Evolutionary conservation across 2,888 invertebrate species (phyloP).

Genomic region (Eristalinus aeneus): DNA sequence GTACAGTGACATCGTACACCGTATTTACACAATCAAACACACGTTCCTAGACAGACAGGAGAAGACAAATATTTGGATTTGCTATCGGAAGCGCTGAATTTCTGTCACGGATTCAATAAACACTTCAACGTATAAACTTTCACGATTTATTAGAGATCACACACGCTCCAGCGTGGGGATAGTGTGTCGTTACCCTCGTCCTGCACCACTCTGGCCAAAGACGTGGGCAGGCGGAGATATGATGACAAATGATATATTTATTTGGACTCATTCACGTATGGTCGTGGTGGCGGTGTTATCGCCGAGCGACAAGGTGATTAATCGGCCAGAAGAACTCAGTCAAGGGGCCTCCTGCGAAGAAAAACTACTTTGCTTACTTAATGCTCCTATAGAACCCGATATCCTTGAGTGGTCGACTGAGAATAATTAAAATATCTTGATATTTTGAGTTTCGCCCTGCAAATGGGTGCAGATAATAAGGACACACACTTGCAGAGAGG

Average conservation of each 20-base stretch:
- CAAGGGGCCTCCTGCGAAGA: neutral
- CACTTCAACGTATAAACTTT: constrained; percentile 76
- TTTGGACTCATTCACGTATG: constrained; percentile 49
- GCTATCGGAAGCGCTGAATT: constrained; percentile 73
- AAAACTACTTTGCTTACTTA: neutral
- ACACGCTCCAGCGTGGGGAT: neutral
- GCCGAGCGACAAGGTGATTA: constrained; percentile 10
- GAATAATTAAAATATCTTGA: constrained; percentile 65
- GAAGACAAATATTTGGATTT: constrained; percentile 68
- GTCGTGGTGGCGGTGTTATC: neutral
- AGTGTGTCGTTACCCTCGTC: neutral
- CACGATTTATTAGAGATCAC: constrained; percentile 54
- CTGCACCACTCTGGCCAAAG: neutral
- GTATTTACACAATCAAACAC: constrained; percentile 41
- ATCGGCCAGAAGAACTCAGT: neutral
- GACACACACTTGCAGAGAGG: neutral
- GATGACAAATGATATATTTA: constrained; percentile 62
- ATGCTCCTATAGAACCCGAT: constrained; percentile 28
- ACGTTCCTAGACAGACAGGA: neutral
- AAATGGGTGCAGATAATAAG: constrained; percentile 40
- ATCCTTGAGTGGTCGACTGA: constrained; percentile 48
- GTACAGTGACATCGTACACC: constrained; percentile 33
- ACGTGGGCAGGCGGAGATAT: constrained; percentile 21
- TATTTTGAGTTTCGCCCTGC: constrained; percentile 55
- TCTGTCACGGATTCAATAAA: constrained; percentile 80